Percentiles rank a stretch among this genome's conserved stretches.
Conservation (phyloP, 2,888 invertebrate genomes). For the Leuctra nigra region DNA sequence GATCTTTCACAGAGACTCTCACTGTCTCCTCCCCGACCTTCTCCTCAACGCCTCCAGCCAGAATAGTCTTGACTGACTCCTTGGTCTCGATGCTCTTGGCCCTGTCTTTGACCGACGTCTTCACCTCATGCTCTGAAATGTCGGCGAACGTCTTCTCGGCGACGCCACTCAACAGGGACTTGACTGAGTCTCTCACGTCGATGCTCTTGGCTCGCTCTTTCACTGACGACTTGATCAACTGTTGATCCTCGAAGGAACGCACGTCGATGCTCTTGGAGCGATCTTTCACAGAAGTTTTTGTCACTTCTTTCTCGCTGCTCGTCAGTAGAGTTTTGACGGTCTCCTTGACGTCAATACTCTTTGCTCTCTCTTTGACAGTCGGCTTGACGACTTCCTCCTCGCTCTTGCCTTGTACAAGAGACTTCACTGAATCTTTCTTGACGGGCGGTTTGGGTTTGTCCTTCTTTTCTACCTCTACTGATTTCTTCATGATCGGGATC, state of each 20-base stretch:
- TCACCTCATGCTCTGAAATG: constrained; percentile 1
- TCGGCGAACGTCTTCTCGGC: background rate
- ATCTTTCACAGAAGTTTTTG: constrained; percentile 16
- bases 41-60: background rate
- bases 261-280: constrained; percentile 12
- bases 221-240: constrained; percentile 17
- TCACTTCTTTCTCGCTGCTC: background rate
- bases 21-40: background rate
- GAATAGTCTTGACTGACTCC: background rate
- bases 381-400: constrained; percentile 3
- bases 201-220: constrained; percentile 23
- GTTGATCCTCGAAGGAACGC: background rate
- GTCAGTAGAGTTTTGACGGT: background rate
- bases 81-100: constrained; percentile 20
- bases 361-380: constrained; percentile 6
- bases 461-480: too few relatives aligned
- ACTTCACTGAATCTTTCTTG: constrained; percentile 11
- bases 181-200: constrained; percentile 13
- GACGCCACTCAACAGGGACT: background rate
- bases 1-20: constrained; percentile 7
- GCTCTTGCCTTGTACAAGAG: background rate
- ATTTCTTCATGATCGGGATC: too few relatives aligned
- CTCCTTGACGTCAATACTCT: constrained; percentile 10
- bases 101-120: constrained; percentile 24
- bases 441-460: constrained; percentile 21